Evolutionary conservation across 1,140 invertebrate genomes (phyloP).

Genomic region (Heliothis subflexa): DNA sequence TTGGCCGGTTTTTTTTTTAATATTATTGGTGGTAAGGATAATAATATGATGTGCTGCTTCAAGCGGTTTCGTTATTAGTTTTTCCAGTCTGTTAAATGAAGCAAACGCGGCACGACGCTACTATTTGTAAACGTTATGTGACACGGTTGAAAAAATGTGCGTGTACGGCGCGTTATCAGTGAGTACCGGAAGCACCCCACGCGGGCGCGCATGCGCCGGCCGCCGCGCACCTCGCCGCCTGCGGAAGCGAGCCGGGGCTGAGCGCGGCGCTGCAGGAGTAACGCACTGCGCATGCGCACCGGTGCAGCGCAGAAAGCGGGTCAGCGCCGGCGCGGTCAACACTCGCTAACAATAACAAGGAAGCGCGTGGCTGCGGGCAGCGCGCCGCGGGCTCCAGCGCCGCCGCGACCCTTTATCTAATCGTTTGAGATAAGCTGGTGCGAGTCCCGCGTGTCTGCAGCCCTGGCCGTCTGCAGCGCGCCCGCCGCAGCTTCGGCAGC

Average conservation of each 20-base stretch:
- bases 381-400: constrained; percentile 60
- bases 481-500: constrained; percentile 38
- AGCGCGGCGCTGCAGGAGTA: background rate
- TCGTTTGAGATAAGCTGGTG: constrained; percentile 67
- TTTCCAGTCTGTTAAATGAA: background rate
- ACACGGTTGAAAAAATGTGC: constrained; percentile 31
- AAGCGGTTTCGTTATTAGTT: background rate
- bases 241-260: background rate
- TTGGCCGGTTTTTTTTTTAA: too few species aligned
- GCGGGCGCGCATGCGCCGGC: background rate
- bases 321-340: constrained; percentile 62
- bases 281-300: background rate
- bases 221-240: background rate
- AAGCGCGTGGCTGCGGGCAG: constrained; percentile 59
- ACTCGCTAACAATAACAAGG: constrained; percentile 75
- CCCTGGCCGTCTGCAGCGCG: constrained; percentile 14
- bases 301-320: constrained; percentile 38
- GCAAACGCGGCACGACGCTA: too few species aligned
- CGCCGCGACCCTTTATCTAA: constrained; percentile 67
- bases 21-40: too few species aligned
- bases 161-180: constrained; percentile 2
- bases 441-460: constrained; percentile 56
- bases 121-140: background rate
- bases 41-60: too few species aligned
- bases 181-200: constrained; percentile 20